Evolutionary conservation across 2,888 invertebrate species (phyloP).

Genomic region (Andrena flavipes): DNA sequence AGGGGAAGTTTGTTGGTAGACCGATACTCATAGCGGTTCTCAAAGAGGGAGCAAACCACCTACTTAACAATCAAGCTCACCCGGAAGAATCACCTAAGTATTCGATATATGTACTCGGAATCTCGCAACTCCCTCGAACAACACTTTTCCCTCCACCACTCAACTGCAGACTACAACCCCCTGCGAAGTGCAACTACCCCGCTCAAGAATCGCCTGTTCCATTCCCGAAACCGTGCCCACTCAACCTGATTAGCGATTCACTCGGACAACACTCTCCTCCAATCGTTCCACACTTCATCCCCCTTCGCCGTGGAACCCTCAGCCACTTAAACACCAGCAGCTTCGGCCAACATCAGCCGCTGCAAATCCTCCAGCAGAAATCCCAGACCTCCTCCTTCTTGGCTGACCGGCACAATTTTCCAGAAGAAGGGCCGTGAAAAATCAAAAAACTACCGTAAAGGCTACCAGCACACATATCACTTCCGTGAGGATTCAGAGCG

Average conservation of each 20-base stretch:
- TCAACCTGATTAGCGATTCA: conserved; percentile 2
- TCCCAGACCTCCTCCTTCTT: not conserved
- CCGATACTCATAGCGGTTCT: no score
- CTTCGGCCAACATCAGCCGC: not conserved
- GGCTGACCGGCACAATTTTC: not conserved
- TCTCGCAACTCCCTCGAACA: no score
- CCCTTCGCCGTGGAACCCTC: not conserved
- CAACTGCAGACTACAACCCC: not conserved
- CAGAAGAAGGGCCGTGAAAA: not conserved
- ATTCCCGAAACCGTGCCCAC: not conserved
- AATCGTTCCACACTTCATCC: not conserved
- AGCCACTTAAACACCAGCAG: not conserved
- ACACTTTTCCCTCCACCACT: no score
- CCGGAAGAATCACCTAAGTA: no score
- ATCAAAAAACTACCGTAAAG: no score
- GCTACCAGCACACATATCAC: no score
- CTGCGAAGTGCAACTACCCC: not conserved
- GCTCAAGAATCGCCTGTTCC: not conserved
- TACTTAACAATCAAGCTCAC: no score
- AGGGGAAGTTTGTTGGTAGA: no score
- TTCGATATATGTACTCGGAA: no score
- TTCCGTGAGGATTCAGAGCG: no score
- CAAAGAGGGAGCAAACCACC: no score
- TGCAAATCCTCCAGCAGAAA: not conserved
- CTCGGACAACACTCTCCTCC: not conserved